Base-by-base conservation (phyloP, 2,888 invertebrate genomes). In the Anoncus sp. region DNA sequence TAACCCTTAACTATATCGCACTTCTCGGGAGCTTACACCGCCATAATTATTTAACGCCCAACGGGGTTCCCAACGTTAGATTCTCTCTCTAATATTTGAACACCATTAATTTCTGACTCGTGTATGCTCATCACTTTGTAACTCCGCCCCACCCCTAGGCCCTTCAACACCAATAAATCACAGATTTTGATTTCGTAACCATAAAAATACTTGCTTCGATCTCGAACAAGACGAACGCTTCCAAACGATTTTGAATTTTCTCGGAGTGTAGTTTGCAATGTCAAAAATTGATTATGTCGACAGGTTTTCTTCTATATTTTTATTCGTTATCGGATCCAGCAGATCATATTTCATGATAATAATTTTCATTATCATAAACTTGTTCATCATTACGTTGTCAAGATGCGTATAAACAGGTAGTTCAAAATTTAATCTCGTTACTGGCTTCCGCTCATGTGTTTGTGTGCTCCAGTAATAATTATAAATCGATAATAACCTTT, bases 81-180 rank as follows among this genome's bases (percentile, higher is more conserved):
- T 65, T 47, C 59, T 51, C 81, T 75, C 78, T 83, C 87, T 86
- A 87, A 89, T 89, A 88, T 89, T 90, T 88, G 87, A 86, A 86
- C 84, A 82, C 87, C 86, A 88, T 89, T 89, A 88, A 88, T 88
- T 86, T 53, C 72, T 65, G 55, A 62, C 45, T 59, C 12, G 47
- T 47, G 51, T 65, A 65, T 65, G 51, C 65, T 65, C 65, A 16
- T 12, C 45, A 38, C 38, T 65, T 47, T 53, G 35, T 49, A 35
- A 20, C 63, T 9, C 18, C 20, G 3, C 35, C n/a, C 31, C 7
- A 14, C n/a, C 12, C 20, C 3, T 7, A 40, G 5, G 5, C 35
- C 47, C 27, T 35, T 35, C 18, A 31, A 38, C 38, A 38, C 24
- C 51, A 12, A 6, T 2, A 38, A 12, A 16, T 38, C 16, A n/a